phyloP scores from a whole-genome alignment of 2,797 vertebrate species.

The Mormyrus hasselquistii region DNA sequence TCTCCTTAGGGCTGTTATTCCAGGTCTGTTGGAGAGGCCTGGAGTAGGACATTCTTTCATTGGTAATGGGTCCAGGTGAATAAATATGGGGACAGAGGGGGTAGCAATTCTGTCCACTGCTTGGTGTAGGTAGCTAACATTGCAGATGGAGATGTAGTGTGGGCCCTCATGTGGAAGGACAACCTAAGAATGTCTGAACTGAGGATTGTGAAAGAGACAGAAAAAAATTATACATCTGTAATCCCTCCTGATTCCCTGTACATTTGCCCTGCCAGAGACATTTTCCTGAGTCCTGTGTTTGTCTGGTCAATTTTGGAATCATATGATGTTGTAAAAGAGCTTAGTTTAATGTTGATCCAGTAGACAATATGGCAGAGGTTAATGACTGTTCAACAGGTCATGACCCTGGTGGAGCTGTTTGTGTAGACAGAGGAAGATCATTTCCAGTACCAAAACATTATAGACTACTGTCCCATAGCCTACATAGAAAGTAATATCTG shows the following conservation, averaged over 20 bases:
- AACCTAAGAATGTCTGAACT: background rate
- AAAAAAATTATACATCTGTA: background rate
- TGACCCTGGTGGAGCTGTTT: background rate
- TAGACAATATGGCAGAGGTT: background rate
- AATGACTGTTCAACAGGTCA: background rate
- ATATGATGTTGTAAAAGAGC: background rate
- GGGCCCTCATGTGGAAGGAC: background rate
- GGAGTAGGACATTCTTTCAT: background rate
- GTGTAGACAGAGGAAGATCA: background rate
- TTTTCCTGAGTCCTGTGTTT: background rate
- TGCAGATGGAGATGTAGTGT: background rate
- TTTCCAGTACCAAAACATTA: background rate
- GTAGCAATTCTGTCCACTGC: background rate
- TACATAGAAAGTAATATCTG: background rate
- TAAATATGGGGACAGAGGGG: background rate
- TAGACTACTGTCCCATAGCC: background rate
- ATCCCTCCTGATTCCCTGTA: background rate
- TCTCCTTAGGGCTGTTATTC: background rate
- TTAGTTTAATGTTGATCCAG: background rate
- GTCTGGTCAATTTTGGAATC: background rate
- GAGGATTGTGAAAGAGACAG: background rate
- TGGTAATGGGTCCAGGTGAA: background rate
- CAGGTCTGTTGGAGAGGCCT: background rate
- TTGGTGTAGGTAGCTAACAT: background rate
- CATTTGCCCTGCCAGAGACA: background rate